These are phyloP conservation scores for Lapara coniferarum DNA, from an alignment of 2,888 invertebrate genomes.

Conservation along the genomic window DNA sequence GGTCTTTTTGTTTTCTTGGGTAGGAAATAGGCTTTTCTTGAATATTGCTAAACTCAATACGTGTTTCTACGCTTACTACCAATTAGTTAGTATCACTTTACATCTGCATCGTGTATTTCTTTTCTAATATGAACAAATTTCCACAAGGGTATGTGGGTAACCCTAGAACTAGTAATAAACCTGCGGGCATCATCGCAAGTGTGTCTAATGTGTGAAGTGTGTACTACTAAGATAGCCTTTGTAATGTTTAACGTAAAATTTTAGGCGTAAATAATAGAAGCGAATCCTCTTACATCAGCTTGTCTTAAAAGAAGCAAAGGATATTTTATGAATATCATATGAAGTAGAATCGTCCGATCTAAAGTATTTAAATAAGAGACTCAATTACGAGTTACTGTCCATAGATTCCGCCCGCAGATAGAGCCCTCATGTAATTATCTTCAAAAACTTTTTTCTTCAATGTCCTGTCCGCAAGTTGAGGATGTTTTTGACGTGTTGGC, in stretches of 20 bases:
- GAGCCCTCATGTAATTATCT: conserved; percentile 70
- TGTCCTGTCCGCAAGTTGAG: conserved; percentile 41
- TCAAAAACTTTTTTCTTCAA: conserved; percentile 50
- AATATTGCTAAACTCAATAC: no score
- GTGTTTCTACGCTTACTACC: no score
- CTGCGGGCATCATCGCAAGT: not conserved
- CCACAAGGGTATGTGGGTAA: not conserved
- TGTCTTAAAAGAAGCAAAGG: conserved; percentile 8
- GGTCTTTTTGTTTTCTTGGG: no score
- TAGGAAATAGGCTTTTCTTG: no score
- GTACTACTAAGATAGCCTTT: conserved; percentile 1
- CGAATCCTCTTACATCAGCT: not conserved
- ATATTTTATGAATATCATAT: conserved; percentile 53
- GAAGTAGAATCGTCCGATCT: conserved; percentile 42
- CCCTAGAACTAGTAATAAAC: not conserved
- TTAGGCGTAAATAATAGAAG: no score
- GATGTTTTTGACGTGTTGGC: conserved; percentile 64
- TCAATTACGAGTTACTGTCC: conserved; percentile 61
- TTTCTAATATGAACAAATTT: not conserved
- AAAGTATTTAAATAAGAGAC: conserved; percentile 72
- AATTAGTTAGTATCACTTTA: no score
- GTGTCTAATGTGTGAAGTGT: conserved; percentile 15
- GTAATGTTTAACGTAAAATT: no score
- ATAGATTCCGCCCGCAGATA: conserved; percentile 65
- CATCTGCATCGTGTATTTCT: not conserved